Evolutionary conservation across 2,113 vertebrate genomes (phyloP).

Genomic region (Xenopus borealis): DNA sequence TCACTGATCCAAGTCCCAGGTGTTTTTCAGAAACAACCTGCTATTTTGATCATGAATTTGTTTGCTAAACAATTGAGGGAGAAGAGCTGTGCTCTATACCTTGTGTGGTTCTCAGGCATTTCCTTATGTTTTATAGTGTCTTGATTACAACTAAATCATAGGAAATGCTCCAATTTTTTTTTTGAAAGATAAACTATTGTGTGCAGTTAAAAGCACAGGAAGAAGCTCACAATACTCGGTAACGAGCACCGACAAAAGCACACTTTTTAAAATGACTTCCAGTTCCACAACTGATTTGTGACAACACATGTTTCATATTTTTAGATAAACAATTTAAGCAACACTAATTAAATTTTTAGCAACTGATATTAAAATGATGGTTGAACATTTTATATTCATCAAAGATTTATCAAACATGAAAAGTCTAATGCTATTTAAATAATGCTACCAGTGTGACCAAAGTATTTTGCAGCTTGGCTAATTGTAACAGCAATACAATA

Average conservation of each 20-base stretch:
- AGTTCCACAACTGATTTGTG: neutral
- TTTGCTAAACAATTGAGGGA: neutral
- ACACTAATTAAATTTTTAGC: too few relatives aligned
- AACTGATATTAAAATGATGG: too few relatives aligned
- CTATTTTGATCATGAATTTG: neutral
- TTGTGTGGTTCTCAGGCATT: slow-evolving; percentile 18
- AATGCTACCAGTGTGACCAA: too few relatives aligned
- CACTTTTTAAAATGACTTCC: neutral
- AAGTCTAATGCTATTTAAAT: too few relatives aligned
- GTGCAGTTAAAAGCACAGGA: slow-evolving; percentile 42
- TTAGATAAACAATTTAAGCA: too few relatives aligned
- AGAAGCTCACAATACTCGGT: slow-evolving; percentile 40
- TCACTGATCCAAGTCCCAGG: too few relatives aligned
- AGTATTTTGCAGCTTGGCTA: too few relatives aligned
- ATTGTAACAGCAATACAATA: too few relatives aligned
- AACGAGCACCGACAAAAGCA: slow-evolving; percentile 25
- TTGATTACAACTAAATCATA: slow-evolving; percentile 28
- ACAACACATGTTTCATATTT: slow-evolving; percentile 8
- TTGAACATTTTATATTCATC: too few relatives aligned
- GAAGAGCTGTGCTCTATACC: neutral
- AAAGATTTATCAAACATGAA: too few relatives aligned
- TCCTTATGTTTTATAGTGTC: slow-evolving; percentile 24
- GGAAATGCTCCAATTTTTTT: slow-evolving; percentile 29
- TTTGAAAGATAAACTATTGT: slow-evolving; percentile 40
- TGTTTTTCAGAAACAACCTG: neutral